Evolutionary conservation across 2,113 vertebrate genomes (phyloP).

Genomic region (Coryphaenoides rupestris): DNA sequence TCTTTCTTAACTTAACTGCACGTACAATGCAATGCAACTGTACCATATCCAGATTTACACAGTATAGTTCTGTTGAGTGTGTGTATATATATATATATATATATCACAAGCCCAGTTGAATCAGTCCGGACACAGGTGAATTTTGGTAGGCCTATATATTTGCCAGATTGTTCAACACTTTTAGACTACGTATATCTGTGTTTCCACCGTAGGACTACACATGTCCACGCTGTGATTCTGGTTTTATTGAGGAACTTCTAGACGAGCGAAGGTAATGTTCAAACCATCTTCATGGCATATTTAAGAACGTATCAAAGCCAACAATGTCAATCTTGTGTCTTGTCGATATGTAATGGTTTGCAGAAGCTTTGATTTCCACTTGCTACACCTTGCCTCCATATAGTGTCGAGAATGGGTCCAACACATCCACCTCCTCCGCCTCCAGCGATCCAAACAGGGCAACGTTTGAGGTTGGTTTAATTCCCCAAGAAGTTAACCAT

Average conservation of each 20-base stretch:
- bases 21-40: too few relatives aligned
- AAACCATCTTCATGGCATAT: not conserved
- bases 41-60: too few relatives aligned
- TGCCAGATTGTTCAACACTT: too few relatives aligned
- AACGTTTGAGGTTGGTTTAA: conserved; percentile 79
- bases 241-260: conserved; percentile 92
- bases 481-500: not conserved
- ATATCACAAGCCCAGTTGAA: not conserved
- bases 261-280: conserved; percentile 83
- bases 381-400: conserved; percentile 24
- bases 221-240: conserved; percentile 90
- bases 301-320: not conserved
- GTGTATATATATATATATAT: too few relatives aligned
- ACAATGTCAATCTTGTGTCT: not conserved
- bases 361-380: not conserved
- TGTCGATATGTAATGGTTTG: not conserved
- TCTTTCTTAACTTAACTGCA: too few relatives aligned
- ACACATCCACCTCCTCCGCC: conserved; percentile 75
- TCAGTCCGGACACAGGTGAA: not conserved
- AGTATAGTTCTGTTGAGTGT: too few relatives aligned
- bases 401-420: conserved; percentile 81
- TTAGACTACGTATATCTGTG: too few relatives aligned
- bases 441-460: conserved; percentile 77
- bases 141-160: not conserved
- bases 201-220: conserved; percentile 82